Percentiles rank a stretch among this genome's conserved stretches.
phyloP scores from a whole-genome alignment of 2,888 invertebrate species.

The Pomacea canaliculata region DNA sequence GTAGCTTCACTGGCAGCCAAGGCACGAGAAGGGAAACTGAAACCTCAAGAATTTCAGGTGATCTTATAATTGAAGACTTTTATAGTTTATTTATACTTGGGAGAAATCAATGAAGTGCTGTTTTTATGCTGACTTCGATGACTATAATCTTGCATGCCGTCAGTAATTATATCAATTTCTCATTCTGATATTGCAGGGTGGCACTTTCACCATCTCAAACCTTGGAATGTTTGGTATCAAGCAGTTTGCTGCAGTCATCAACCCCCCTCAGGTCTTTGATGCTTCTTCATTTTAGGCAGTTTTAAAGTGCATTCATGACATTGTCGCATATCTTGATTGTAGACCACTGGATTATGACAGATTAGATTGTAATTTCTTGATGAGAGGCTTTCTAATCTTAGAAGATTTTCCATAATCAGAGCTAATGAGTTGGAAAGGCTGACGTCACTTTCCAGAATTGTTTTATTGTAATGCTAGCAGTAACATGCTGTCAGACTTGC shows the following conservation, averaged over 20 bases:
- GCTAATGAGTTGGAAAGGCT: no score
- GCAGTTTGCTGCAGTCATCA: constrained; percentile 92
- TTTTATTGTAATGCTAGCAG: no score
- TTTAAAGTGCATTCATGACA: no score
- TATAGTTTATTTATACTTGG: not conserved
- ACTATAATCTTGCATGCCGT: no score
- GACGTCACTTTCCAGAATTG: no score
- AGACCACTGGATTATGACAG: no score
- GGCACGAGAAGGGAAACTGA: constrained; percentile 89
- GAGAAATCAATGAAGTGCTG: not conserved
- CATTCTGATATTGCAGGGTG: constrained; percentile 76
- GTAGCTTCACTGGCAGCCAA: constrained; percentile 86
- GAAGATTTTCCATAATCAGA: no score
- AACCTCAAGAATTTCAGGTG: constrained; percentile 92
- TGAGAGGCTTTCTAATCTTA: no score
- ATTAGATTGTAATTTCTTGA: no score
- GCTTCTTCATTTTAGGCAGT: not conserved
- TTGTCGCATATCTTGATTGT: no score
- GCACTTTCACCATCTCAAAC: constrained; percentile 94
- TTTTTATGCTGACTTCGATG: not conserved
- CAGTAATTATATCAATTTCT: no score
- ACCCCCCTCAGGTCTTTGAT: constrained; percentile 85
- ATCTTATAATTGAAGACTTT: not conserved
- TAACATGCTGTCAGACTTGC: no score
- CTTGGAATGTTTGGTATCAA: constrained; percentile 94